Percentiles rank a stretch among this genome's conserved stretches.
Evolutionary conservation across 2,888 invertebrate species (phyloP).

Genomic region (Pachycephus smyrnensis): DNA sequence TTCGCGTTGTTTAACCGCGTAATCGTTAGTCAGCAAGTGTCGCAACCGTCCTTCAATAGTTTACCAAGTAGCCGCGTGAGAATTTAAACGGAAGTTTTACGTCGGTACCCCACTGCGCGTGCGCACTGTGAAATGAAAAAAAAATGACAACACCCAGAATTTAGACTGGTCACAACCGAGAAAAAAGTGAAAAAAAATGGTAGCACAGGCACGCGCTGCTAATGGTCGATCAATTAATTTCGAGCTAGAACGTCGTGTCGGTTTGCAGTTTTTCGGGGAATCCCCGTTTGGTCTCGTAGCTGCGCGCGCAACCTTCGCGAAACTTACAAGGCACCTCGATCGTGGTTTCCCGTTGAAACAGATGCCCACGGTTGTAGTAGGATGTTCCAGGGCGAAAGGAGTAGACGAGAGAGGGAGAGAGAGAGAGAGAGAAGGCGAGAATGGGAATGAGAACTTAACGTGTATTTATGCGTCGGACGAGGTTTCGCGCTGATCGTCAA

Average conservation of each 20-base stretch:
- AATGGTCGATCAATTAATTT: slow-evolving; percentile 41
- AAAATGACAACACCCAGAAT: no score
- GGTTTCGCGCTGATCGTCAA: slow-evolving; percentile 31
- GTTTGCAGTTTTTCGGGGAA: slow-evolving; percentile 27
- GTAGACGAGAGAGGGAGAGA: neutral
- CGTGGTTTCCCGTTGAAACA: no score
- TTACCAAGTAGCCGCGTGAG: no score
- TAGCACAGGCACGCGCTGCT: slow-evolving; percentile 16
- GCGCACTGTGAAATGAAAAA: no score
- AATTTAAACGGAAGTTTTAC: no score
- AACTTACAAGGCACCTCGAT: no score
- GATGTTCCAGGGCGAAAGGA: no score
- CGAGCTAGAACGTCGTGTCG: slow-evolving; percentile 27
- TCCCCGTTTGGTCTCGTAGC: slow-evolving; percentile 30
- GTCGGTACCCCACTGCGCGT: no score
- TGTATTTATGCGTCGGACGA: slow-evolving; percentile 29
- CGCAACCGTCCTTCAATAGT: no score
- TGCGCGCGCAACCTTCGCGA: slow-evolving; percentile 14
- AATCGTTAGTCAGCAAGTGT: no score
- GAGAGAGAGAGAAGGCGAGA: slow-evolving; percentile 4
- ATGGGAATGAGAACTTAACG: slow-evolving; percentile 11
- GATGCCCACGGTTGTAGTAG: no score
- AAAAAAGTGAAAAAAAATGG: neutral
- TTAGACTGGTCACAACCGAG: no score
- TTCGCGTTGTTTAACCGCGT: neutral